These are phyloP conservation scores for Hyposmocoma kahamanoa DNA, from an alignment of 1,140 invertebrate species.

Conservation along the genomic window DNA sequence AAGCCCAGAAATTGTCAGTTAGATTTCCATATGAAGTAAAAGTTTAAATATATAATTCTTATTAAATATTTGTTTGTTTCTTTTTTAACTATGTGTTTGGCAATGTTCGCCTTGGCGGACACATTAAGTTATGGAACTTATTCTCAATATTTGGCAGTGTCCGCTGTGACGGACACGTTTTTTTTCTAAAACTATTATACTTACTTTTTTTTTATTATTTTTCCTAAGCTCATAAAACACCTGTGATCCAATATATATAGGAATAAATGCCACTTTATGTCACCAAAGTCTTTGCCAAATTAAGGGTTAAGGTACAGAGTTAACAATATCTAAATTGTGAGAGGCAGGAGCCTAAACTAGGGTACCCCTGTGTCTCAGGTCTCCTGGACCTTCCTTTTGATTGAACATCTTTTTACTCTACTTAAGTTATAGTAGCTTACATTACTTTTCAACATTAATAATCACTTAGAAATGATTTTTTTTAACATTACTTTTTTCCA, in stretches of 20 bases:
- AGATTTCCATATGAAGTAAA: background rate
- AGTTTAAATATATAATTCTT: background rate
- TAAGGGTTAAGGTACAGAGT: background rate
- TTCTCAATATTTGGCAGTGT: background rate
- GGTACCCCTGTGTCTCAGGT: too few species aligned
- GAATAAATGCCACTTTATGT: background rate
- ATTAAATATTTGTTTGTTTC: background rate
- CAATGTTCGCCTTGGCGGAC: background rate
- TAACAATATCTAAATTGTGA: too few species aligned
- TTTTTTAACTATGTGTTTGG: background rate
- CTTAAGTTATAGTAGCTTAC: too few species aligned
- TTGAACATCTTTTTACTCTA: too few species aligned
- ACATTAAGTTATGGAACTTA: background rate
- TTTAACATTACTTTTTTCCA: too few species aligned
- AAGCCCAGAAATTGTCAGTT: background rate
- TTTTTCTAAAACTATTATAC: background rate
- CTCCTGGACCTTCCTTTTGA: too few species aligned
- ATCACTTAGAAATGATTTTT: too few species aligned
- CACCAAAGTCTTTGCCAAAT: background rate
- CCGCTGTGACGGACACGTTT: background rate
- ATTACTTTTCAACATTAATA: too few species aligned
- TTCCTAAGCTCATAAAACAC: background rate
- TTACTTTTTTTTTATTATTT: slow-evolving; percentile 6
- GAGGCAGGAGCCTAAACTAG: too few species aligned
- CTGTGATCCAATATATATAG: too few species aligned